phyloP scores from a whole-genome alignment of 92 coral and sea anemone genomes.

The Phenganax subtilis region DNA sequence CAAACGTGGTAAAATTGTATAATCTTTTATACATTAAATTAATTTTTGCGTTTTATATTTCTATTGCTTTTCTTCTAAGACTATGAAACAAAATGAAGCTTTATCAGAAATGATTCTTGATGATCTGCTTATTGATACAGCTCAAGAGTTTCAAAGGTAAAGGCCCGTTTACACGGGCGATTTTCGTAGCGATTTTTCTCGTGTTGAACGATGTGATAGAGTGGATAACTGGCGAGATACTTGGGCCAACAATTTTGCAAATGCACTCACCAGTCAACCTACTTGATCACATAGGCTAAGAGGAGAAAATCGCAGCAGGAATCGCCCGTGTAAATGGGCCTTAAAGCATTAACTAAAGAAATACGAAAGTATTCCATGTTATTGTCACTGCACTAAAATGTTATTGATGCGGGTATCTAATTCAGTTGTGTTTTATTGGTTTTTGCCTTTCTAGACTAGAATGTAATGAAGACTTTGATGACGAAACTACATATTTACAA shows the following conservation, averaged over 20 bases:
- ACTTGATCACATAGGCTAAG: no score
- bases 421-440: neutral
- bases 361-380: neutral
- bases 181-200: no score
- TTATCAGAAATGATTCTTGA: conserved; percentile 83
- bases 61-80: conserved; percentile 46
- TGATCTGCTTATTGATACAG: conserved; percentile 78
- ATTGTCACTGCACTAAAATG: neutral
- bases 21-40: neutral
- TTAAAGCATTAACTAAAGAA: no score
- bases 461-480: conserved; percentile 61
- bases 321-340: no score
- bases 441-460: conserved; percentile 53
- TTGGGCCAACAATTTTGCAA: no score
- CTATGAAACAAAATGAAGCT: conserved; percentile 76
- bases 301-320: no score
- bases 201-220: no score
- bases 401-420: neutral
- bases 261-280: no score
- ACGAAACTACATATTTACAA: conserved; percentile 54
- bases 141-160: conserved; percentile 79
- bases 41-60: neutral
- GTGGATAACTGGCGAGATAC: no score
- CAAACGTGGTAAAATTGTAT: conserved; percentile 11
- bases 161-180: neutral